Evolutionary conservation across 2,888 invertebrate genomes (phyloP), one percentile per base, ranked within the genome.

Genomic region (Latrodectus elegans): DNA sequence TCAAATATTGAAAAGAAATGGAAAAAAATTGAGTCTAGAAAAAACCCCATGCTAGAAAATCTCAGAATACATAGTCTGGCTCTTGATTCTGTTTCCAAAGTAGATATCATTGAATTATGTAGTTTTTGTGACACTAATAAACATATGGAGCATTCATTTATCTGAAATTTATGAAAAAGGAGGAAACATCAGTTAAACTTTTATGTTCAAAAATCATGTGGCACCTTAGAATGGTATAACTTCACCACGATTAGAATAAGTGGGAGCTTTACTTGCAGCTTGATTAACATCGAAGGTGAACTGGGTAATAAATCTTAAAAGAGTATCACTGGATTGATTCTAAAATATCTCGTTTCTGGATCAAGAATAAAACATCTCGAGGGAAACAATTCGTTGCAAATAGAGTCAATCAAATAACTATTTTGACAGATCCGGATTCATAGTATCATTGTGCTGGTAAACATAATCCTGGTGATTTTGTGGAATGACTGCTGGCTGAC

Each of bases 371-470:
- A 0, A n/a, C 22, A 8, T 68, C 51, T 12, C 67, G 22, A 51
- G 68, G 68, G 76, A 77, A 68, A 17, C 51, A 26, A 3, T 78
- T 79, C 17, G 55, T 79, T 4, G 55, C 53, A 12, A 70, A 70
- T 60, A 15, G 65, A 10, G 76, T 76, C 9, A 15, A 15, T 6
- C 51, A 65, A 38, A 76, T 76, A 51, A 17, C 38, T 3, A 65
- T 4, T 4, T 15, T 76, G 64, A 26, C 65, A 14, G 64, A 76
- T 49, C 26, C 76, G 11, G 51, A 53, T n/a, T 49, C 68, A 3
- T 77, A 68, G 77, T 10, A n/a, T 52, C 52, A 77, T 22, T 22
- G 1, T 22, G 22, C 22, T 22, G 22, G 22, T 22, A 22, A 22
- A 22, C 1, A 22, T 22, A 55, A 55, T 55, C 55, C 55, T 14